A percentile compares a stretch with the other conserved stretches of the same genome.
Evolutionary conservation across 2,113 vertebrate species (phyloP).

Genomic region (Erinaceus europaeus): DNA sequence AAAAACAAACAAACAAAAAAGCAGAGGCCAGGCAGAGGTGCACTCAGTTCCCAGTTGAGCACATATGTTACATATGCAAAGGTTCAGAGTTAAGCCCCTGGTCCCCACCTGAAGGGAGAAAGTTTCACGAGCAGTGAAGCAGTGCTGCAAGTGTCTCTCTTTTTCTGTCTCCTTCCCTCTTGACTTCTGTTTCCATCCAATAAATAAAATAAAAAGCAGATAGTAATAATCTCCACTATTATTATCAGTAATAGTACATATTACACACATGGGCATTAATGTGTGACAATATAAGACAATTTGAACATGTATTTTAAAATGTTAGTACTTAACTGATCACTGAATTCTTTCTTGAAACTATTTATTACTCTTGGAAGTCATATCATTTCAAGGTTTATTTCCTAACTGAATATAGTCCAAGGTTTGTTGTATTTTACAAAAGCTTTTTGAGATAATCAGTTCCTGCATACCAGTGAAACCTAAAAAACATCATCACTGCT

Average conservation of each 20-base stretch:
- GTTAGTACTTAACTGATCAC: background rate
- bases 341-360: background rate
- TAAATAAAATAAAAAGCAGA: too few species aligned
- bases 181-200: too few species aligned
- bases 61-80: too few species aligned
- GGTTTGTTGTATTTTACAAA: background rate
- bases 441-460: conserved; percentile 9
- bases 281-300: background rate
- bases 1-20: too few species aligned
- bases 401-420: background rate
- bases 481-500: background rate
- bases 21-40: too few species aligned
- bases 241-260: background rate
- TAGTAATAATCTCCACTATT: too few species aligned
- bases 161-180: too few species aligned
- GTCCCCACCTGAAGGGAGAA: too few species aligned
- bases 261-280: background rate
- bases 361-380: background rate
- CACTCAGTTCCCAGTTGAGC: too few species aligned
- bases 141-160: too few species aligned
- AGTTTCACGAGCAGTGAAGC: too few species aligned
- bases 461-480: background rate
- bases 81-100: too few species aligned
- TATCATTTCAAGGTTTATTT: background rate
- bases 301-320: background rate